These are phyloP conservation scores for Carapus acus DNA, from an alignment of 2,797 vertebrate species.

Conservation along the genomic window DNA sequence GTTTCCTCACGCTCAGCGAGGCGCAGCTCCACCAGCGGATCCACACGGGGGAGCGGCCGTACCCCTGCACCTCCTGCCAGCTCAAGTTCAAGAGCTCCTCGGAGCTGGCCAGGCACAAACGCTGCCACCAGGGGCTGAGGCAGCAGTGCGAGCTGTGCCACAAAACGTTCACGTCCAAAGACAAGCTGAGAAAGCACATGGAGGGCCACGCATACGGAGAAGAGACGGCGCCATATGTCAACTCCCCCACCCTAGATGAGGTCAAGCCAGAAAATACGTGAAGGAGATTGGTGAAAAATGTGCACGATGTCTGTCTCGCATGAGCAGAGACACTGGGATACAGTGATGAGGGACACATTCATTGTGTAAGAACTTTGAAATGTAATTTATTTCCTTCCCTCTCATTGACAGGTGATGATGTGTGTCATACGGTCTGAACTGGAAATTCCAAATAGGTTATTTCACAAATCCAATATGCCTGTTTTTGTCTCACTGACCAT, in stretches of 20 bases:
- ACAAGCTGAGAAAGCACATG: slow-evolving; percentile 65
- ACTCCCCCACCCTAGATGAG: slow-evolving; percentile 9
- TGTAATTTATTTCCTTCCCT: too few relatives aligned
- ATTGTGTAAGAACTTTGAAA: too few relatives aligned
- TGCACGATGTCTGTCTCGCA: too few relatives aligned
- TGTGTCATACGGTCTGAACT: too few relatives aligned
- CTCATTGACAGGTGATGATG: too few relatives aligned
- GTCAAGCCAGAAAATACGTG: slow-evolving; percentile 1
- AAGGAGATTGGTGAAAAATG: not conserved
- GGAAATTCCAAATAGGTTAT: too few relatives aligned
- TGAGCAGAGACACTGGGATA: too few relatives aligned
- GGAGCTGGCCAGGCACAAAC: slow-evolving; percentile 70
- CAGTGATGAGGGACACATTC: too few relatives aligned
- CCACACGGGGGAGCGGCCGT: slow-evolving; percentile 75
- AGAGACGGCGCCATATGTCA: slow-evolving; percentile 3
- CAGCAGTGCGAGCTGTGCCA: slow-evolving; percentile 56
- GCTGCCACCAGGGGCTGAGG: slow-evolving; percentile 53
- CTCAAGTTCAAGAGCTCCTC: slow-evolving; percentile 73
- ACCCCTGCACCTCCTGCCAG: slow-evolving; percentile 62
- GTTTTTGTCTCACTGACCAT: too few relatives aligned
- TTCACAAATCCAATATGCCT: too few relatives aligned
- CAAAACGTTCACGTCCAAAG: slow-evolving; percentile 56
- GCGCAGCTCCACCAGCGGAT: slow-evolving; percentile 77
- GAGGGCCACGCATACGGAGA: slow-evolving; percentile 57
- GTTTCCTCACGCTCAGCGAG: slow-evolving; percentile 80